phyloP scores from a whole-genome alignment of 2,113 vertebrate species.

The Pholis gunnellus region DNA sequence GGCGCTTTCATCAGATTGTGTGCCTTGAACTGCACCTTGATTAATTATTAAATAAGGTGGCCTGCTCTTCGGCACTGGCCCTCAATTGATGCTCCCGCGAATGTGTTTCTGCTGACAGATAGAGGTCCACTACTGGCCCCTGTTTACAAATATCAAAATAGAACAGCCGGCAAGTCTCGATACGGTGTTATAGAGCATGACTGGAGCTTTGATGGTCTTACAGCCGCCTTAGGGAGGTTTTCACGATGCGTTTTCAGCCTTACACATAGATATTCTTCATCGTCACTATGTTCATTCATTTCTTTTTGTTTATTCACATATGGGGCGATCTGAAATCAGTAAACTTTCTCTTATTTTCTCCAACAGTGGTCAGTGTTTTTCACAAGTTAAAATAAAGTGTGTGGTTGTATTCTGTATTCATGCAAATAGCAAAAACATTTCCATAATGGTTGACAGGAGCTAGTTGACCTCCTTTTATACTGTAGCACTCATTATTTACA shows the following conservation, averaged over 20 bases:
- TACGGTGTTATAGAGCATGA: slow-evolving; percentile 29
- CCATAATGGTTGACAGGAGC: neutral
- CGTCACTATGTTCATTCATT: neutral
- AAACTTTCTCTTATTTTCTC: neutral
- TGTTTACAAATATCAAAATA: slow-evolving; percentile 80
- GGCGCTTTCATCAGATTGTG: slow-evolving; percentile 88
- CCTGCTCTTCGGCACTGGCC: slow-evolving; percentile 81
- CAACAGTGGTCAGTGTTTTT: neutral
- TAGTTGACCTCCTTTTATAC: neutral
- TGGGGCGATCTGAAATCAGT: neutral
- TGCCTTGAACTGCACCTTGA: slow-evolving; percentile 88
- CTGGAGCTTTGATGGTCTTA: slow-evolving; percentile 46
- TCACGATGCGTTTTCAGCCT: neutral
- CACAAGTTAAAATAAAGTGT: neutral
- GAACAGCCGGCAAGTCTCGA: slow-evolving; percentile 78
- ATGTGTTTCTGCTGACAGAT: slow-evolving; percentile 88
- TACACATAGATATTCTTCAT: slow-evolving; percentile 25
- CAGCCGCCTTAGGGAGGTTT: slow-evolving; percentile 22
- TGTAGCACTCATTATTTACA: neutral
- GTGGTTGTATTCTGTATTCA: neutral
- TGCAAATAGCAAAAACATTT: neutral
- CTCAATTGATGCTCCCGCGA: slow-evolving; percentile 85
- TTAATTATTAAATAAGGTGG: slow-evolving; percentile 91
- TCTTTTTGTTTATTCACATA: neutral
- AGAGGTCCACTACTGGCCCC: slow-evolving; percentile 81